Evolutionary conservation across 2,113 vertebrate genomes (phyloP).

Genomic region (Ursus arctos): DNA sequence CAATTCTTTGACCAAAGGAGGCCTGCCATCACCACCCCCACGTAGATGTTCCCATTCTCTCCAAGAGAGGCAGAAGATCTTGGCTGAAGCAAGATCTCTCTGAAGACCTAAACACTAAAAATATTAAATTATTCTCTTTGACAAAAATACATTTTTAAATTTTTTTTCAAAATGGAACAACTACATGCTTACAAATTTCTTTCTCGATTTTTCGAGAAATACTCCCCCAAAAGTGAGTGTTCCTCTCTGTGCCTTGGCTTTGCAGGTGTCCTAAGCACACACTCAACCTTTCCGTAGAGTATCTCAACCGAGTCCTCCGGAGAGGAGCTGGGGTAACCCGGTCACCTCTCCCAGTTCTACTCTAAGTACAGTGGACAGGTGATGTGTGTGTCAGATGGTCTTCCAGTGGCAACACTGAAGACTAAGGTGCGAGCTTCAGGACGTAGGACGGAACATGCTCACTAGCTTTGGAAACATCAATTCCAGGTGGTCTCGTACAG

Average conservation of each 20-base stretch:
- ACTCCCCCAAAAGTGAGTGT: not conserved
- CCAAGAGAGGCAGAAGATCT: not conserved
- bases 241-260: not conserved
- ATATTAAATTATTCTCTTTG: not conserved
- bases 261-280: not conserved
- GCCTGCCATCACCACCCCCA: not conserved
- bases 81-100: not conserved
- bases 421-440: not conserved
- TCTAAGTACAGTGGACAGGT: not conserved
- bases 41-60: not conserved
- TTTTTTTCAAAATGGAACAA: not conserved
- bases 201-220: not conserved
- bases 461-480: not conserved
- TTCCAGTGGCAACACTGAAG: not conserved
- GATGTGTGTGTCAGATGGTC: not conserved
- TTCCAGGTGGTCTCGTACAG: not conserved
- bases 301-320: not conserved
- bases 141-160: not conserved
- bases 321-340: not conserved
- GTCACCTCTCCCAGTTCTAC: not conserved
- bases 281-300: not conserved
- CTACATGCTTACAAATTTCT: not conserved
- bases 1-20: not conserved
- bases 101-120: not conserved
- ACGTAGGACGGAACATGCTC: not conserved